These are phyloP conservation scores for Scrobipalpa costella DNA, from an alignment of 2,888 invertebrate genomes.

Conservation along the genomic window DNA sequence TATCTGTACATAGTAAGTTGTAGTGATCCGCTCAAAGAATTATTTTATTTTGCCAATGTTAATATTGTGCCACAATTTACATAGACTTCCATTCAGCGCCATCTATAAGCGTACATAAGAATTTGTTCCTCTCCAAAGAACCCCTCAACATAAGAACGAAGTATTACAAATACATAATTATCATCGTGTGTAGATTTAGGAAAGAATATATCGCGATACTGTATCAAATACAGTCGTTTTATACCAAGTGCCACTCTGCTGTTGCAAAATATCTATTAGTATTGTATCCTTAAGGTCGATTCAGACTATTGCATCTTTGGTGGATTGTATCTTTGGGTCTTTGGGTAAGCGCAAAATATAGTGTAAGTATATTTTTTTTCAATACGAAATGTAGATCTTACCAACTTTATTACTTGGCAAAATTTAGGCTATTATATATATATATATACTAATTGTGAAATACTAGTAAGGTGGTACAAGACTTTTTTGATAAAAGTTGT, in stretches of 20 bases:
- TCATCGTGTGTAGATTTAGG: slow-evolving; percentile 47
- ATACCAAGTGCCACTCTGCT: slow-evolving; percentile 68
- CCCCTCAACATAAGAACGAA: slow-evolving; percentile 45
- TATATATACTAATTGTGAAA: no score
- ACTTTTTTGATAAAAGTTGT: no score
- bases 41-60: no score
- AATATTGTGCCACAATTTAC: not conserved
- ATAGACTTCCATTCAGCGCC: not conserved
- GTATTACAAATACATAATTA: slow-evolving; percentile 75
- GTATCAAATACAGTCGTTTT: slow-evolving; percentile 70
- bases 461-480: no score
- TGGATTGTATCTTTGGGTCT: no score
- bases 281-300: not conserved
- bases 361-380: no score
- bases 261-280: slow-evolving; percentile 35
- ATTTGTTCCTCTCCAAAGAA: not conserved
- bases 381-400: no score
- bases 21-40: no score
- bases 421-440: no score
- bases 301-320: no score
- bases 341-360: no score
- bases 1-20: not conserved
- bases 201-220: slow-evolving; percentile 56
- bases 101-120: not conserved
- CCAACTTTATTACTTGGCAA: no score